Conservation (phyloP, 2,797 vertebrate genomes). For the Denticeps clupeoides region DNA sequence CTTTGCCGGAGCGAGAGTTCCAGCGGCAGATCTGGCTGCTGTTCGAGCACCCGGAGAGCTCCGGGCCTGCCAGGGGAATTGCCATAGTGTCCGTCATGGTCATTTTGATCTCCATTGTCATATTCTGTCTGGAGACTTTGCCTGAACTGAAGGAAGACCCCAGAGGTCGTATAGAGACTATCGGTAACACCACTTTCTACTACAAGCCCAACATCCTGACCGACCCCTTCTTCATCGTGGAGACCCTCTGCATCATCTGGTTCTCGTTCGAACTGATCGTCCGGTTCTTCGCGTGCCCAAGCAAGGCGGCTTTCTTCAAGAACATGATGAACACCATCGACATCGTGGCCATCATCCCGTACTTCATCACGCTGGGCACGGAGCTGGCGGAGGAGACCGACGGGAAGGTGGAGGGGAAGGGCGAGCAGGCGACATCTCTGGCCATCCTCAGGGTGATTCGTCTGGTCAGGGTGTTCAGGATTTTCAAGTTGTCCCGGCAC, state of each 20-base stretch:
- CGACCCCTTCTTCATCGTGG: conserved; percentile 94
- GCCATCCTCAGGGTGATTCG: conserved; percentile 98
- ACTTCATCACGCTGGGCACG: conserved; percentile 95
- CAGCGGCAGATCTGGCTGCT: conserved; percentile 96
- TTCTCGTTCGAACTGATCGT: conserved; percentile 97
- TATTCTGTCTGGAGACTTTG: conserved; percentile 97
- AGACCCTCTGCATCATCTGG: conserved; percentile 97
- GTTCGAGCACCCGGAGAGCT: conserved; percentile 96
- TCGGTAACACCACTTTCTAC: conserved; percentile 75
- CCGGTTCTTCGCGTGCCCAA: conserved; percentile 91
- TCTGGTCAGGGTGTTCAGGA: conserved; percentile 96
- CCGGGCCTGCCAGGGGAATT: conserved; percentile 84
- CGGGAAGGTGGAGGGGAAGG: conserved; percentile 68
- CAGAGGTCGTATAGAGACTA: conserved; percentile 42
- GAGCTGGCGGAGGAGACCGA: conserved; percentile 89
- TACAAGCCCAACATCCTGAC: conserved; percentile 86
- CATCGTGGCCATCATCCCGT: conserved; percentile 97
- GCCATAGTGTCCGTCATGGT: conserved; percentile 98
- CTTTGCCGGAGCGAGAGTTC: conserved; percentile 85
- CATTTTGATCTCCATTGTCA: conserved; percentile 97
- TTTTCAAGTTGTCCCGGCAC: conserved; percentile 98
- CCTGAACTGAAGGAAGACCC: conserved; percentile 88
- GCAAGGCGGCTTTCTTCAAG: conserved; percentile 96
- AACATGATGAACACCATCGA: conserved; percentile 99
- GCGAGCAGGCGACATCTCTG: conserved; percentile 95